Percentiles rank a stretch among this genome's conserved stretches.
Evolutionary conservation across 2,113 vertebrate species (phyloP).

Genomic region (Podilymbus podiceps): DNA sequence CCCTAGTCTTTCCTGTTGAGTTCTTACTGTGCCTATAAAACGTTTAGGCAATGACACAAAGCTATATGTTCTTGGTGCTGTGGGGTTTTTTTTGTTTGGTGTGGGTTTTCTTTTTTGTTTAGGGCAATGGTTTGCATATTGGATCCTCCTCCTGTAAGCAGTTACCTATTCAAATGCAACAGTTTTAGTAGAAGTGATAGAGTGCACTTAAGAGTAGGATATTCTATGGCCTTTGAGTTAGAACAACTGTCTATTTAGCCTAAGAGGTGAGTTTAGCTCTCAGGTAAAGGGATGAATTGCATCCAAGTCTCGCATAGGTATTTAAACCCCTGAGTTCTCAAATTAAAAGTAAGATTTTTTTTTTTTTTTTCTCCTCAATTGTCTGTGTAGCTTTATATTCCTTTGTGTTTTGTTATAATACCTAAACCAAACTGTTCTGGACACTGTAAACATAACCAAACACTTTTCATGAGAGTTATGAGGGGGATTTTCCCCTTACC

Average conservation of each 20-base stretch:
- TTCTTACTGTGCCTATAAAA: not conserved
- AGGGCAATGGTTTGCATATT: not conserved
- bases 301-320: not conserved
- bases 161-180: not conserved
- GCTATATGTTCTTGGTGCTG: not conserved
- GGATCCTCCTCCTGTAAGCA: not conserved
- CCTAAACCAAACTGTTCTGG: not conserved
- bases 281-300: not conserved
- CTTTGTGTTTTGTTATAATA: not conserved
- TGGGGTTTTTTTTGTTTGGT: too few relatives aligned
- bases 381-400: not conserved
- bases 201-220: not conserved
- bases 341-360: not conserved
- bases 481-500: not conserved
- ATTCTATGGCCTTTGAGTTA: not conserved
- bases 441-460: not conserved
- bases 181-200: not conserved
- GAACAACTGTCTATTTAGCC: not conserved
- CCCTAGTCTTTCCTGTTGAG: not conserved
- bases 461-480: not conserved
- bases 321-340: not conserved
- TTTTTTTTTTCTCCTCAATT: fast-evolving
- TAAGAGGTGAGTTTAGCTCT: not conserved
- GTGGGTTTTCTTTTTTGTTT: not conserved
- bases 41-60: not conserved